Evolutionary conservation across 2,797 vertebrate genomes (phyloP), one percentile per base, ranked within the genome.

Genomic region (Cryptoprocta ferox): DNA sequence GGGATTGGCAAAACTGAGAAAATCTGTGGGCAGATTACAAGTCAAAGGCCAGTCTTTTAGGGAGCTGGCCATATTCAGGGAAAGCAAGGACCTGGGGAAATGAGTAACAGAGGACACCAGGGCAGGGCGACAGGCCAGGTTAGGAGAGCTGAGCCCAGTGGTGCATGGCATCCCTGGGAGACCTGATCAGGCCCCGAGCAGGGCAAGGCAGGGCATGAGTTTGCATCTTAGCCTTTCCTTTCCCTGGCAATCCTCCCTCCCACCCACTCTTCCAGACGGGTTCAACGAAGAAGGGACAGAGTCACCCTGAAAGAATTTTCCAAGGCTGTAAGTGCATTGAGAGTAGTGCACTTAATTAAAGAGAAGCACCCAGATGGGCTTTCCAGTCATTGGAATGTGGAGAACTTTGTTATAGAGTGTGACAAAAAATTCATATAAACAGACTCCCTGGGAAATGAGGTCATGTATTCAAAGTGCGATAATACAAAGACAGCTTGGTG

Each of bases 241-340:
- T 35, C n/a, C 61, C 56, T 79, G 39, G 3, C 2, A 8, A 9
- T 42, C 3, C 61, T 66, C 39, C 35, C 39, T 73, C 39, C 75
- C 42, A 42, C 26, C 21, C 7, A 6, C 56, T 65, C 39, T 63
- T 90, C 87, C 48, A 95, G 84, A 30, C 10, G 24, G 53, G 30
- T 21, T 45, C 15, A 42, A 35, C 15, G n/a, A 63, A 87, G 93
- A 59, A 35, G 48, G 63, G 32, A 68, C n/a, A 42, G 1, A 50
- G 79, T 68, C 79, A 96, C 73, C 68, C 37, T 19, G 14, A 56
- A 78, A 94, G 83, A 45, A 91, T 89, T 89, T 91, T 56, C 39
- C 39, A 61, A 86, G 28, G 63, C 70, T 66, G 19, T 15, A 14
- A 88, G 53, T 79, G 5, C n/a, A 53, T 79, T 16, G 65, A 61